phyloP scores from a whole-genome alignment of 1,140 invertebrate species.

The Probaryconus sp. region DNA sequence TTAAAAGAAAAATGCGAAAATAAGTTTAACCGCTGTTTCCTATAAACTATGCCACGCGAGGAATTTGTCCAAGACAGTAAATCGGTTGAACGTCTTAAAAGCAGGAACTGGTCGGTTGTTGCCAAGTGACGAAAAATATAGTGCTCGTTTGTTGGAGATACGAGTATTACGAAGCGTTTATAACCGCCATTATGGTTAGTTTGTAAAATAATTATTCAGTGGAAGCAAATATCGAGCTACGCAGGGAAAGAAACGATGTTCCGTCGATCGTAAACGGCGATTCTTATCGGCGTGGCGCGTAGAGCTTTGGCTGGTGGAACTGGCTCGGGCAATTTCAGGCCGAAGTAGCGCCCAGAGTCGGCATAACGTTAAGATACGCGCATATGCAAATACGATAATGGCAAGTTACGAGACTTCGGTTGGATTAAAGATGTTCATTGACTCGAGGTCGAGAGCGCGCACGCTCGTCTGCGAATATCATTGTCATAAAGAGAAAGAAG shows the following conservation, averaged over 20 bases:
- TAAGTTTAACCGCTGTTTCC: no score
- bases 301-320: slow-evolving; percentile 15
- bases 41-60: no score
- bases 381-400: slow-evolving; percentile 64
- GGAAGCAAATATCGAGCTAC: slow-evolving; percentile 29
- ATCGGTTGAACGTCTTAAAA: slow-evolving; percentile 7
- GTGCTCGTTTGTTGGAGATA: slow-evolving; percentile 18
- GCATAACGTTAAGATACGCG: slow-evolving; percentile 65
- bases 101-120: slow-evolving; percentile 10
- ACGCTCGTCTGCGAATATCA: slow-evolving; percentile 48
- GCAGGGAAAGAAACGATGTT: slow-evolving; percentile 39
- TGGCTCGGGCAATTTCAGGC: slow-evolving; percentile 32
- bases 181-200: slow-evolving; percentile 32
- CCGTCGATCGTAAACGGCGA: slow-evolving; percentile 52
- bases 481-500: slow-evolving; percentile 54
- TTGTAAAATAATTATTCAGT: slow-evolving; percentile 45
- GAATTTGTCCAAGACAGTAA: slow-evolving; percentile 6
- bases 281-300: slow-evolving; percentile 38
- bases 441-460: slow-evolving; percentile 25
- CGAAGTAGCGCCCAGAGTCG: slow-evolving; percentile 21
- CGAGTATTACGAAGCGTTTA: slow-evolving; percentile 15
- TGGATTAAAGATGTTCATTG: slow-evolving; percentile 49
- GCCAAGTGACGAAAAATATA: slow-evolving; percentile 23
- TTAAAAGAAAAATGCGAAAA: no score
- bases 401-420: slow-evolving; percentile 40